Base-by-base conservation (phyloP, 2,113 vertebrate species). In the Epinephelus fuscoguttatus region DNA sequence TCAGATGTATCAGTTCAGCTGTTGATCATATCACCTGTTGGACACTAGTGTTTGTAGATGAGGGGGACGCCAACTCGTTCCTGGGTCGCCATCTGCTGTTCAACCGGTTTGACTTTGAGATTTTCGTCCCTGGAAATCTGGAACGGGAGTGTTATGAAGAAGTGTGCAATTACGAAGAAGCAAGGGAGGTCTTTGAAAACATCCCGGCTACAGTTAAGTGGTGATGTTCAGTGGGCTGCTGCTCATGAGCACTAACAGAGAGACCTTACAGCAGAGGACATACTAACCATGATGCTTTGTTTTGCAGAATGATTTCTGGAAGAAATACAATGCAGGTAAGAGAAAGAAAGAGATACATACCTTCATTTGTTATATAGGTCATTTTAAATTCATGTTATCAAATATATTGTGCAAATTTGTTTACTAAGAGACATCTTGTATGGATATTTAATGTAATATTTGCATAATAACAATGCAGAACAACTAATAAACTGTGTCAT, bases 141-240 rank as follows among this genome's bases (percentile, higher is more conserved):
- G 98, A 99, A 76, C 96, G 98, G 78, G 98, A 99, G 81, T 99
- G 98, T 86, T 19, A n/a, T 1, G 98, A 99, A 91, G 98, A 99
- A 70, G 33, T 96, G 5, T 99, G 98, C 86, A 98, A 91, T 89
- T 99, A 97, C 15, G 98, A 99, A 86, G 98, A 99, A 91, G 97
- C 98, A 0, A 97, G 97, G 84, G 98, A 99, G 91, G 37, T 98
- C 79, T 98, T 98, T 92, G 96, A 97, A 91, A 97, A 97, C 91
- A 80, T 95, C 50, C 91, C 94, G 17, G 84, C 88, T 63, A 98
- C 96, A 96, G 98, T 98, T 95, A 85, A 95, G 95, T 95, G 76
- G 69, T 61, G 21, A 19, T 49, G 9, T 50, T 15, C 37, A 42
- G 10, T 45, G 19, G 13, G 30, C 4, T 50, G 49, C 27, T 10